Conservation (phyloP, 2,888 invertebrate species). For the Capitulum mitella region DNA sequence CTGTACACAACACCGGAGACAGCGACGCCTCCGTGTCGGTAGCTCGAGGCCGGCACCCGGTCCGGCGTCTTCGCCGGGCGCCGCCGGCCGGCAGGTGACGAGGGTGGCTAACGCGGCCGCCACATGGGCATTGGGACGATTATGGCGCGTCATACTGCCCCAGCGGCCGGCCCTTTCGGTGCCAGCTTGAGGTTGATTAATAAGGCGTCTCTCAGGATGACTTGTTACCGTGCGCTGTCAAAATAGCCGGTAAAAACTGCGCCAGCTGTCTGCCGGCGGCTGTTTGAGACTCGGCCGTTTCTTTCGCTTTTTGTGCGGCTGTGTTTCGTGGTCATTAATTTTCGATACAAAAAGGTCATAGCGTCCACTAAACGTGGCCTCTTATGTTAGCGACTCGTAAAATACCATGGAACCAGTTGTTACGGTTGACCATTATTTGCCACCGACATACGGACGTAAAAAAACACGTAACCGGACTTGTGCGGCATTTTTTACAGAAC, state of each 20-base stretch:
- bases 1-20: neutral
- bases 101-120: too few species aligned
- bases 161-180: too few species aligned
- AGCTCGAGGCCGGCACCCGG: too few species aligned
- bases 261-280: neutral
- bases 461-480: too few species aligned
- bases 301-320: neutral
- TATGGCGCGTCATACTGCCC: too few species aligned
- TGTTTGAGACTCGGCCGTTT: neutral
- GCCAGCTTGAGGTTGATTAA: conserved; percentile 39
- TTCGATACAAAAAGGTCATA: neutral
- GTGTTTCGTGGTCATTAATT: conserved; percentile 10
- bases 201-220: conserved; percentile 25
- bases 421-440: too few species aligned
- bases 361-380: neutral
- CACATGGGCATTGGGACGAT: too few species aligned
- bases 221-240: neutral
- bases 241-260: neutral
- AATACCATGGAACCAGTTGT: too few species aligned
- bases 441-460: too few species aligned
- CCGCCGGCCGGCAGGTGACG: too few species aligned
- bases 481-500: too few species aligned
- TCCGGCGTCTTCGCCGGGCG: too few species aligned
- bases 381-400: neutral
- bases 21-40: neutral